Evolutionary conservation across 2,888 invertebrate genomes (phyloP).

Genomic region (Onthophagus sagittarius): DNA sequence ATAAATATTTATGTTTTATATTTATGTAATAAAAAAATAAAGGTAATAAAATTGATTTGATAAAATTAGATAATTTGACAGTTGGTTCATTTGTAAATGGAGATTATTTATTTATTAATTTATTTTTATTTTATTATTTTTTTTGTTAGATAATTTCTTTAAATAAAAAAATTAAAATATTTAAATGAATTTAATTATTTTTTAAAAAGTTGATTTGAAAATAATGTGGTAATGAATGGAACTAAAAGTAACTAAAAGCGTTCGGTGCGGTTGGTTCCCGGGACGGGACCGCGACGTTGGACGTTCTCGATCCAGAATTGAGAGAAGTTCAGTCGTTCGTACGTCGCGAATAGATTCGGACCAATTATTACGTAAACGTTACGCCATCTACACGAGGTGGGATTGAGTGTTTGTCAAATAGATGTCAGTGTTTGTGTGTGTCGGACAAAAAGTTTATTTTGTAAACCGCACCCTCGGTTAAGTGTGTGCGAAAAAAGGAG

Average conservation of each 20-base stretch:
- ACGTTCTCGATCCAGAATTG: too few relatives aligned
- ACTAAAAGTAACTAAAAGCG: not conserved
- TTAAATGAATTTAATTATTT: too few relatives aligned
- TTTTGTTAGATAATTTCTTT: too few relatives aligned
- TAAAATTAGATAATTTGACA: too few relatives aligned
- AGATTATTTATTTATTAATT: too few relatives aligned
- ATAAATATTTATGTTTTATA: too few relatives aligned
- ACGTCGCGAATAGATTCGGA: not conserved
- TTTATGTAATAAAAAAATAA: too few relatives aligned
- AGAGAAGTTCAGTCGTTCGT: slow-evolving; percentile 1
- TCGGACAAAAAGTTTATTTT: slow-evolving; percentile 26
- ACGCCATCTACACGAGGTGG: slow-evolving; percentile 18
- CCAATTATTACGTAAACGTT: slow-evolving; percentile 7
- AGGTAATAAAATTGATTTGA: too few relatives aligned
- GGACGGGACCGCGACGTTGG: too few relatives aligned
- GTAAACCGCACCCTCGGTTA: slow-evolving; percentile 46
- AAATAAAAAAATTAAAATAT: too few relatives aligned
- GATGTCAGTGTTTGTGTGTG: slow-evolving; percentile 22
- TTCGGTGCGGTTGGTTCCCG: not conserved
- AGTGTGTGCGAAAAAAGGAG: slow-evolving; percentile 36
- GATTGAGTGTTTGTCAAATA: slow-evolving; percentile 14
- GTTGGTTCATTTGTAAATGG: too few relatives aligned
- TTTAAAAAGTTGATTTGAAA: not conserved
- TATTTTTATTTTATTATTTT: too few relatives aligned
- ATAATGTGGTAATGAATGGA: not conserved